phyloP scores from a whole-genome alignment of 2,113 vertebrate species.

The Sylvilagus bachmani region DNA sequence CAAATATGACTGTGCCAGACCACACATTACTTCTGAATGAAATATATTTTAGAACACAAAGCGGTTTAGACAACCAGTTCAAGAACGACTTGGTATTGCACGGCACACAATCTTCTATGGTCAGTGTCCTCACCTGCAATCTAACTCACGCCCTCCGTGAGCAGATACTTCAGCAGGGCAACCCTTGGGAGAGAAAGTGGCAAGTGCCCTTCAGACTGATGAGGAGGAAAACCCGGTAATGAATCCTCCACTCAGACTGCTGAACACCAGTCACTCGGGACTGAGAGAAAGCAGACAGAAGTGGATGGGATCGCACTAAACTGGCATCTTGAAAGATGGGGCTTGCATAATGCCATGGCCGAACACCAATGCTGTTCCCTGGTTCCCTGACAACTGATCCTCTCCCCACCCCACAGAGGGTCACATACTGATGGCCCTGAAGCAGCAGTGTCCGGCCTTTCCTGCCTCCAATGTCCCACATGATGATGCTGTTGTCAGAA shows the following conservation, averaged over 20 bases:
- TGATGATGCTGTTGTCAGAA: slow-evolving; percentile 97
- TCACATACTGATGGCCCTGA: slow-evolving; percentile 97
- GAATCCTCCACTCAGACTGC: too few species aligned
- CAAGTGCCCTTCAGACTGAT: background rate
- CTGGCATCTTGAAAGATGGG: background rate
- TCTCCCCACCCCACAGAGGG: background rate
- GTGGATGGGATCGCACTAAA: background rate
- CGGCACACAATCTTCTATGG: fast-evolving
- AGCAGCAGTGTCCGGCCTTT: slow-evolving; percentile 95
- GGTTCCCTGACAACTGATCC: background rate
- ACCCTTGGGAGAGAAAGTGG: background rate
- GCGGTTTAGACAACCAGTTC: background rate
- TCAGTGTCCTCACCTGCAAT: background rate
- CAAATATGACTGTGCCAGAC: fast-evolving
- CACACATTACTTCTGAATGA: background rate
- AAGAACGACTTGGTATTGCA: background rate
- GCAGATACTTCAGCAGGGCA: background rate
- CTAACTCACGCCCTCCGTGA: background rate
- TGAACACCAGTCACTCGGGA: background rate
- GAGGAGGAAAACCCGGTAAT: background rate
- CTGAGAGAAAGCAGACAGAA: background rate
- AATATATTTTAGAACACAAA: background rate
- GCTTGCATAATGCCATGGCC: background rate
- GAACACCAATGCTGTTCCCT: fast-evolving
- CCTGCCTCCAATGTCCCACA: slow-evolving; percentile 99